A percentile compares a stretch with the other conserved stretches of the same genome.
These are phyloP conservation scores for Drosophila repleta DNA, from an alignment of 1,140 invertebrate species.

Conservation along the genomic window DNA sequence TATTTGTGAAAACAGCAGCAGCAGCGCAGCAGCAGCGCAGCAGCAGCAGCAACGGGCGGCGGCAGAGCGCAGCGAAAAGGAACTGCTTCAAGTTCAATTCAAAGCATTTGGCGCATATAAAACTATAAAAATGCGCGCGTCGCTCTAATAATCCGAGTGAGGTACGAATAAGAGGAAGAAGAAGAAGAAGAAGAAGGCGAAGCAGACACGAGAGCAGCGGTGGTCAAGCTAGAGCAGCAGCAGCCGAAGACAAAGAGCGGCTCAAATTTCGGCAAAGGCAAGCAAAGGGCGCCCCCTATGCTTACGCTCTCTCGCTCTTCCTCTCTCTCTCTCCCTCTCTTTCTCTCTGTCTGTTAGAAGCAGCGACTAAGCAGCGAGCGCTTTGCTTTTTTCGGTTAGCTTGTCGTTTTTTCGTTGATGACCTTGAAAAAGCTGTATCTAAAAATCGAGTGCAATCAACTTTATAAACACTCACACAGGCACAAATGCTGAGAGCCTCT, in stretches of 20 bases:
- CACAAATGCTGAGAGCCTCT: slow-evolving; percentile 22
- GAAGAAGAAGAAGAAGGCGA: not conserved
- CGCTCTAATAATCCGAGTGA: slow-evolving; percentile 27
- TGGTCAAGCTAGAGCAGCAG: slow-evolving; percentile 1
- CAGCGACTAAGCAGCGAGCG: slow-evolving; percentile 38
- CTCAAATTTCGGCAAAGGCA: slow-evolving; percentile 31
- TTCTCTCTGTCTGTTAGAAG: slow-evolving; percentile 39
- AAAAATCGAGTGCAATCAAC: slow-evolving; percentile 84
- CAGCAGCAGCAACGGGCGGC: not conserved
- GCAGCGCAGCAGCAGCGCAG: not conserved
- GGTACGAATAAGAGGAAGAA: not conserved
- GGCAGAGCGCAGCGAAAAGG: slow-evolving; percentile 8
- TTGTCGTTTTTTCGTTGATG: slow-evolving; percentile 80
- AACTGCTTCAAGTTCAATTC: slow-evolving; percentile 12
- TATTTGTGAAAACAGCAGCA: slow-evolving; percentile 32
- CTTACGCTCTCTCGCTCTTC: not conserved
- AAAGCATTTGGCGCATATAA: slow-evolving; percentile 54
- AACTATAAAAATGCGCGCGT: slow-evolving; percentile 53
- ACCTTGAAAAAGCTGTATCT: slow-evolving; percentile 84
- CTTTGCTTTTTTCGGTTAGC: slow-evolving; percentile 55
- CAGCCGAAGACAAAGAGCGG: slow-evolving; percentile 25
- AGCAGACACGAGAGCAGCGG: slow-evolving; percentile 6
- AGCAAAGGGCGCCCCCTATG: slow-evolving; percentile 22
- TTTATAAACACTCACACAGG: slow-evolving; percentile 68
- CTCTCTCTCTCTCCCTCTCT: slow-evolving; percentile 5